Conservation (phyloP, 1,140 invertebrate genomes). For the Bombyx mandarina region DNA sequence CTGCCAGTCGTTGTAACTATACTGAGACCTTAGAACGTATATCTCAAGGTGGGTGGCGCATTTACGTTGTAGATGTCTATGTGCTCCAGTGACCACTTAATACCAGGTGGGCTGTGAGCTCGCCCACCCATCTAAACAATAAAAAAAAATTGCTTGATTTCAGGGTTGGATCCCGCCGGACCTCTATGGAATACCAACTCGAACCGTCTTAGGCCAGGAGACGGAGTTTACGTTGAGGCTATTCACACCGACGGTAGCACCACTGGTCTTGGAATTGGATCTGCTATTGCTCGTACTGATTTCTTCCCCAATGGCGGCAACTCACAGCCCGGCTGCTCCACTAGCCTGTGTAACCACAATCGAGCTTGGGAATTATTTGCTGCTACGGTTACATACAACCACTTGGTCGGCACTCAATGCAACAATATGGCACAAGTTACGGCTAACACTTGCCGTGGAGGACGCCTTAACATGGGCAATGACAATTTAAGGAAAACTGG, state of each 20-base stretch:
- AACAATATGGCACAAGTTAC: conserved; percentile 23
- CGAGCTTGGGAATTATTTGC: conserved; percentile 76
- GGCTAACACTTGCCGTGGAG: conserved; percentile 32
- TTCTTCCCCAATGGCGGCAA: conserved; percentile 86
- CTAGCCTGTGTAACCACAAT: conserved; percentile 74
- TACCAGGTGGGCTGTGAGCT: no score
- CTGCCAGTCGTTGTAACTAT: no score
- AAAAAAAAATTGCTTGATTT: not conserved
- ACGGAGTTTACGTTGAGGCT: conserved; percentile 11
- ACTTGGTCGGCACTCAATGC: conserved; percentile 31
- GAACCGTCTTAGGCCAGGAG: conserved; percentile 3
- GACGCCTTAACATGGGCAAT: conserved; percentile 34
- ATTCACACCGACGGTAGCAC: conserved; percentile 69
- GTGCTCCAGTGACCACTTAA: no score
- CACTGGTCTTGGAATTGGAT: conserved; percentile 73
- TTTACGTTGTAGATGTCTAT: no score
- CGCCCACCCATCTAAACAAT: no score
- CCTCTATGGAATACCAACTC: conserved; percentile 12
- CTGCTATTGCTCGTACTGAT: conserved; percentile 74
- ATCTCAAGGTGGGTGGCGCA: no score
- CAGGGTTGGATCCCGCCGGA: conserved; percentile 13
- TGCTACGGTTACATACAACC: conserved; percentile 41
- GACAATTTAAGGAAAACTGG: conserved; percentile 31
- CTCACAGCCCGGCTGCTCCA: conserved; percentile 61
- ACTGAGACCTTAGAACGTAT: no score